These are phyloP conservation scores for Drymonia ruficornis DNA, from an alignment of 2,888 invertebrate genomes.

Conservation along the genomic window DNA sequence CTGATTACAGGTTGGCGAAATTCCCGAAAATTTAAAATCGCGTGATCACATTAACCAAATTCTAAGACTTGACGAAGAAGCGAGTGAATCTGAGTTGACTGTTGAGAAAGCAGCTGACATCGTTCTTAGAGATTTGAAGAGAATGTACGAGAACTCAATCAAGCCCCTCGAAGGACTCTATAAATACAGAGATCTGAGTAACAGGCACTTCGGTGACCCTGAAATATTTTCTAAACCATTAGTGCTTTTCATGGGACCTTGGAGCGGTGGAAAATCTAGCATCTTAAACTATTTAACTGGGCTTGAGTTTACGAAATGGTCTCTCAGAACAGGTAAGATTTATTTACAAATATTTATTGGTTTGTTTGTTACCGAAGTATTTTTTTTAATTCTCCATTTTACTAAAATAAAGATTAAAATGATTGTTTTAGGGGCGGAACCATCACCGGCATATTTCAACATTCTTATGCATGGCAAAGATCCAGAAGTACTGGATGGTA, in stretches of 20 bases:
- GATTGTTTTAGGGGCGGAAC: slow-evolving; percentile 94
- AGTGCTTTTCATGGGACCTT: slow-evolving; percentile 97
- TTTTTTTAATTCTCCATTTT: too few relatives aligned
- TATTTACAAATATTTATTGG: not conserved
- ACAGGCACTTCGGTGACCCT: slow-evolving; percentile 96
- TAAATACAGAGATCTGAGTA: slow-evolving; percentile 96
- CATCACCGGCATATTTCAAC: slow-evolving; percentile 96
- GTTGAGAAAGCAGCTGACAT: slow-evolving; percentile 90
- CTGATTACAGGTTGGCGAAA: slow-evolving; percentile 87
- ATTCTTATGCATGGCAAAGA: slow-evolving; percentile 95
- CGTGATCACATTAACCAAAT: slow-evolving; percentile 92
- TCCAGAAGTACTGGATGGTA: slow-evolving; percentile 94
- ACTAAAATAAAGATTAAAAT: too few relatives aligned
- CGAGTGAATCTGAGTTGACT: slow-evolving; percentile 88
- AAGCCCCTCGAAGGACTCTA: slow-evolving; percentile 96
- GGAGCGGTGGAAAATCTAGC: slow-evolving; percentile 98
- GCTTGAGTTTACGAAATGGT: slow-evolving; percentile 92
- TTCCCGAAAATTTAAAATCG: slow-evolving; percentile 91
- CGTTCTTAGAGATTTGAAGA: slow-evolving; percentile 93
- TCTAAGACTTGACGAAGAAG: slow-evolving; percentile 91
- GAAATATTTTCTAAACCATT: slow-evolving; percentile 98
- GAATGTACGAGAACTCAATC: slow-evolving; percentile 93
- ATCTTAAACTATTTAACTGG: slow-evolving; percentile 96
- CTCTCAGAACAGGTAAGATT: slow-evolving; percentile 92
- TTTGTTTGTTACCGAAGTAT: too few relatives aligned